These are phyloP conservation scores for Cetoscarus ocellatus DNA, from an alignment of 2,797 vertebrate species.

Conservation along the genomic window DNA sequence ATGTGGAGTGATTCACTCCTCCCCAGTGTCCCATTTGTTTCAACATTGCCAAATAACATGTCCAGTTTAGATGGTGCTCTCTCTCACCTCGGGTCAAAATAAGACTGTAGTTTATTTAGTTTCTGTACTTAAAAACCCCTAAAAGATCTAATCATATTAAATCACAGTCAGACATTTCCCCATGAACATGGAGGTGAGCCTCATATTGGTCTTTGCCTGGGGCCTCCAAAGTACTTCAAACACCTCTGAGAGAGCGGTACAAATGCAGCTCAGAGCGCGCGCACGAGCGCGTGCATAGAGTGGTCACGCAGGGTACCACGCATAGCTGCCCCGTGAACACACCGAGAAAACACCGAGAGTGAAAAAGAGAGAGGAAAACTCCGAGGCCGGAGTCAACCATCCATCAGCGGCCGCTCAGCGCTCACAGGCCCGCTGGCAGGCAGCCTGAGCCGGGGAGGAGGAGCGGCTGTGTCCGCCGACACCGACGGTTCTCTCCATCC, in stretches of 20 bases:
- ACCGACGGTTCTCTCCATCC: not conserved
- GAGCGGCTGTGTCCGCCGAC: not conserved
- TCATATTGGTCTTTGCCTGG: too few species aligned
- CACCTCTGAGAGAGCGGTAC: not conserved
- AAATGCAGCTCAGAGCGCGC: conserved; percentile 19
- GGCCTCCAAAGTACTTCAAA: too few species aligned
- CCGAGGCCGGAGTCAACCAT: conserved; percentile 18
- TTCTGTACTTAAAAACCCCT: too few species aligned
- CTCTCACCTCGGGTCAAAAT: too few species aligned
- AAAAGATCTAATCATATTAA: too few species aligned
- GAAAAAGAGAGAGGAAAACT: conserved; percentile 4
- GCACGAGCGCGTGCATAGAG: not conserved
- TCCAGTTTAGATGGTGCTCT: too few species aligned
- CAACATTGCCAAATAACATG: too few species aligned
- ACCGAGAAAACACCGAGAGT: not conserved
- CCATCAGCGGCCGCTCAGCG: conserved; percentile 36
- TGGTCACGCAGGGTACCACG: conserved; percentile 17
- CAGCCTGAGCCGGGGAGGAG: conserved; percentile 23
- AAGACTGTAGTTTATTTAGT: too few species aligned
- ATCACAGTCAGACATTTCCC: too few species aligned
- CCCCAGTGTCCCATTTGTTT: too few species aligned
- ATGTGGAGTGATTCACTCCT: too few species aligned
- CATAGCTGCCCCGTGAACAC: conserved; percentile 21
- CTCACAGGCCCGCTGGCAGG: conserved; percentile 47
- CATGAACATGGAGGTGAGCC: too few species aligned